These are phyloP conservation scores for Agrilus cyanescens DNA, from an alignment of 2,888 invertebrate genomes.

Conservation along the genomic window DNA sequence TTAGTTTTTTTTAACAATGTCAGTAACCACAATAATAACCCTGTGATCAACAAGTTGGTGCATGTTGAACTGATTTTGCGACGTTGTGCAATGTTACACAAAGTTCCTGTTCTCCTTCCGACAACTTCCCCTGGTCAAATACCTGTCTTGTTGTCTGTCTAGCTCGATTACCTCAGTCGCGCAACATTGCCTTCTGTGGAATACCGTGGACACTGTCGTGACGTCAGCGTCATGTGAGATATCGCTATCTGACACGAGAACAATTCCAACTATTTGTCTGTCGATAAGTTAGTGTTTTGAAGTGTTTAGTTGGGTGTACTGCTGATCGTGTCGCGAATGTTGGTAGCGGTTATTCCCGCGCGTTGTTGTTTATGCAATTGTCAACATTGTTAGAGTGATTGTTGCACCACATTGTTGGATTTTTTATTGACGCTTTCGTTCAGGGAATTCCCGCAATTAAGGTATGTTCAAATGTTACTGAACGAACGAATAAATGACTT, in stretches of 20 bases:
- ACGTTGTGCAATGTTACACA: too few species aligned
- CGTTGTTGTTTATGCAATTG: constrained; percentile 1
- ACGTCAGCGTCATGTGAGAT: constrained; percentile 34
- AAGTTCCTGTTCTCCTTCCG: neutral
- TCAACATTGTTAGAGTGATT: neutral
- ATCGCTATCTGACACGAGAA: constrained; percentile 28
- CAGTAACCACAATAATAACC: too few species aligned
- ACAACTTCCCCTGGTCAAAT: neutral
- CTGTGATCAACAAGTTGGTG: too few species aligned
- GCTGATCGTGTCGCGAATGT: constrained; percentile 6
- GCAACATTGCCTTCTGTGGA: constrained; percentile 10
- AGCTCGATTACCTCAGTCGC: constrained; percentile 2
- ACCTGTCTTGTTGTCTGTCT: neutral
- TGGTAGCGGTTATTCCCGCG: constrained; percentile 5
- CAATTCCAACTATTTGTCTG: constrained; percentile 30
- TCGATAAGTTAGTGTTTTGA: constrained; percentile 29
- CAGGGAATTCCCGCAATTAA: too few species aligned
- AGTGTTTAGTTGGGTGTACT: constrained; percentile 17
- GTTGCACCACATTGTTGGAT: too few species aligned
- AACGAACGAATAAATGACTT: too few species aligned
- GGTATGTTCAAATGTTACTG: too few species aligned
- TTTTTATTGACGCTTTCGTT: too few species aligned
- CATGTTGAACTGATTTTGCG: too few species aligned
- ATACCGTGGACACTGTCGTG: constrained; percentile 23
- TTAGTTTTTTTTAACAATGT: too few species aligned